Evolutionary conservation across 2,888 invertebrate genomes (phyloP), one percentile per base, ranked within the genome.

Genomic region (Lasioglossum zephyrum): DNA sequence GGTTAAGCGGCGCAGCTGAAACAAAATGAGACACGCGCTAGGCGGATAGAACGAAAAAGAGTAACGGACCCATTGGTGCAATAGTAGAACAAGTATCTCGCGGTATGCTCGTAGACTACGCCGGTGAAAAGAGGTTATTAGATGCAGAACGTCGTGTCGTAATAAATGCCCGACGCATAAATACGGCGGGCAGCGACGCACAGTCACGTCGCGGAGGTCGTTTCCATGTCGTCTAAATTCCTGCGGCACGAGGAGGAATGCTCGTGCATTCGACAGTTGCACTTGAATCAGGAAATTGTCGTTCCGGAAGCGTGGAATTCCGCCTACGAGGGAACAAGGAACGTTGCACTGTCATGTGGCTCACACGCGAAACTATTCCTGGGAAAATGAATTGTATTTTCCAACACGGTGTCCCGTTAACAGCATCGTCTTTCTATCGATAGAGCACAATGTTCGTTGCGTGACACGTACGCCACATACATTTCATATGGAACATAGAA

Each of bases 261-360:
- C 74, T 44, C 47, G 70, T 22, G 77, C 77, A 82, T 88, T 86
- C 86, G 84, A 77, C 77, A 63, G 87, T 66, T 89, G 87, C 88
- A 89, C 89, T 89, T 87, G 89, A 89, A 89, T 87, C 89, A 84
- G 81, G 89, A 89, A 84, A 89, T 80, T 63, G 87, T 79, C 76
- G 82, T 80, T 36, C 44, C 86, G 66, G 41, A 70, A 70, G 49
- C 73, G 82, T 77, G 86, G 80, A 87, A 86, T 86, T 80, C 69
- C 80, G 81, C 72, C 79, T 73, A 66, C 70, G 70, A 79, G 74
- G 31, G 36, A 69, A 78, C 47, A 49, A 26, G 57, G 47, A 47
- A 57, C 41, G 39, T 72, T 53, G 75, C 47, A 70, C 57, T 53
- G 66, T 73, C 76, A 70, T 69, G 81, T 81, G 77, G 80, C 81